Conservation (phyloP, 2,888 invertebrate genomes). For the Lomographa bimaculata region DNA sequence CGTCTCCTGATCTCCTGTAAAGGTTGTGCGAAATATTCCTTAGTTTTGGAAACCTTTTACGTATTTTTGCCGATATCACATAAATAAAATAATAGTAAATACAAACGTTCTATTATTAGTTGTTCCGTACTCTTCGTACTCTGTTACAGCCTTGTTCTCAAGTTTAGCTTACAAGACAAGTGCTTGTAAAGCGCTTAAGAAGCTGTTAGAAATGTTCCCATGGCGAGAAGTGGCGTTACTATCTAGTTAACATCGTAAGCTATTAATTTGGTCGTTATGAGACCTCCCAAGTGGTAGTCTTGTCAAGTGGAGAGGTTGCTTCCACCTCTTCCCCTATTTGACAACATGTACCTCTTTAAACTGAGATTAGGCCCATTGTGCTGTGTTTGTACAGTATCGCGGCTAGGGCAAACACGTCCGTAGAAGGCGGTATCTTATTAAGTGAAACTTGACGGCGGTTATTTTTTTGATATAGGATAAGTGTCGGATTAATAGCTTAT, state of each 20-base stretch:
- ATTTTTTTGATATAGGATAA: slow-evolving; percentile 53
- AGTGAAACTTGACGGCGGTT: slow-evolving; percentile 39
- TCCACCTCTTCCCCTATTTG: slow-evolving; percentile 52
- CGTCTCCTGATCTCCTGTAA: no score
- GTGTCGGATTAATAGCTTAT: slow-evolving; percentile 52
- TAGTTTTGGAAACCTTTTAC: no score
- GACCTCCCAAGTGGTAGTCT: slow-evolving; percentile 70
- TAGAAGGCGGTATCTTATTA: slow-evolving; percentile 42
- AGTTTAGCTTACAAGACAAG: neutral
- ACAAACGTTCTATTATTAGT: no score
- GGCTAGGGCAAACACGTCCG: slow-evolving; percentile 42
- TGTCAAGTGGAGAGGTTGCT: slow-evolving; percentile 43
- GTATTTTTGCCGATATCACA: no score
- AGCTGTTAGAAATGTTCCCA: slow-evolving; percentile 46
- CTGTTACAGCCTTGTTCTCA: no score
- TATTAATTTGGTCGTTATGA: slow-evolving; percentile 61
- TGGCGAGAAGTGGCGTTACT: slow-evolving; percentile 44
- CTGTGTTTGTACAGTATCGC: slow-evolving; percentile 28
- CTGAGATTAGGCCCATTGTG: slow-evolving; percentile 48
- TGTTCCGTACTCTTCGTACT: no score
- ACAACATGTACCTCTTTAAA: slow-evolving; percentile 50
- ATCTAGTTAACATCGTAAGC: slow-evolving; percentile 45
- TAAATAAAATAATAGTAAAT: no score
- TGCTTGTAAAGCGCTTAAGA: slow-evolving; percentile 9
- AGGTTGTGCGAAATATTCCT: no score